These are phyloP conservation scores for Marronus borbonicus DNA, from an alignment of 2,888 invertebrate species.

Conservation along the genomic window DNA sequence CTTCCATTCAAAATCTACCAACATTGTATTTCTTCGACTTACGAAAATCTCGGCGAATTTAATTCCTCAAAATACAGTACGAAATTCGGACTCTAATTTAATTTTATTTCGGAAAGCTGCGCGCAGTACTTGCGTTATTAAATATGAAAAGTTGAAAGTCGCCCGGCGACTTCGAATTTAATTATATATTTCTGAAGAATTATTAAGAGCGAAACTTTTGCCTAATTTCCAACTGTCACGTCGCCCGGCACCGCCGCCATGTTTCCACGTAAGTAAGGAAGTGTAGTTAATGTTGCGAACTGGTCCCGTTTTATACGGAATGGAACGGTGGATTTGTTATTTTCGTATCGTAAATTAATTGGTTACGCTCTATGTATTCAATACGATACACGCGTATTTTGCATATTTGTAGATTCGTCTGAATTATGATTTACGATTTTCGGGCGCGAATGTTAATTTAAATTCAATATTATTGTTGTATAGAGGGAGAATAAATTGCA, in stretches of 20 bases:
- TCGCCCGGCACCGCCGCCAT: neutral
- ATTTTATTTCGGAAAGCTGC: conserved; percentile 32
- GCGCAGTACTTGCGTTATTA: conserved; percentile 21
- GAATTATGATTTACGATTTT: too few relatives aligned
- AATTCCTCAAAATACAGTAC: conserved; percentile 23
- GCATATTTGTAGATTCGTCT: too few relatives aligned
- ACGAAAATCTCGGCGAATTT: conserved; percentile 28
- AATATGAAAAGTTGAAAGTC: conserved; percentile 30
- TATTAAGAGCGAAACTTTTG: conserved; percentile 30
- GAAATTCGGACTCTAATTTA: conserved; percentile 29
- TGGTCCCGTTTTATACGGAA: neutral
- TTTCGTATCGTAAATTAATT: neutral
- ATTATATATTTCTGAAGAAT: conserved; percentile 36
- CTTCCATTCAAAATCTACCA: neutral
- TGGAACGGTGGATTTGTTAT: neutral
- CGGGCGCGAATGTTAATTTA: too few relatives aligned
- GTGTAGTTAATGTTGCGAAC: neutral
- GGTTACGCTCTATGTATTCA: neutral
- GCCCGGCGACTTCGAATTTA: conserved; percentile 27
- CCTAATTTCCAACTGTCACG: conserved; percentile 26
- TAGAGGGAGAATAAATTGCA: too few relatives aligned
- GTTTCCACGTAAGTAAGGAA: neutral
- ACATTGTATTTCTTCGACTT: conserved; percentile 17
- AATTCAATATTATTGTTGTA: too few relatives aligned
- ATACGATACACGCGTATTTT: too few relatives aligned